Conservation (phyloP, 1,140 invertebrate species). For the Colletes latitarsis region DNA sequence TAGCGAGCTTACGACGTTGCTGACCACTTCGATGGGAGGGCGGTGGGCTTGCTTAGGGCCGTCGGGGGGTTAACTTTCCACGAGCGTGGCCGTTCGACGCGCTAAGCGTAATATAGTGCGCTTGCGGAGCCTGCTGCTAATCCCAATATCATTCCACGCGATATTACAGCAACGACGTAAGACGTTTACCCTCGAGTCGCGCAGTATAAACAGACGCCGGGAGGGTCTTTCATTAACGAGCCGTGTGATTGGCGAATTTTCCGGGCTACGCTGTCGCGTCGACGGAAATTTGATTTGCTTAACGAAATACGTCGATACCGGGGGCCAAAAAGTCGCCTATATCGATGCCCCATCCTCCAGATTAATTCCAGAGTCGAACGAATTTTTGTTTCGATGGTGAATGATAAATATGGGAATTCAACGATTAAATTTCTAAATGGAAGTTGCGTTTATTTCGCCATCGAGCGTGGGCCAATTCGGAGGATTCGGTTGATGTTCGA, state of each 20-base stretch:
- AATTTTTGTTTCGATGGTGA: neutral
- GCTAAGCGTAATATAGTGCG: conserved; percentile 24
- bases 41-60: too few species aligned
- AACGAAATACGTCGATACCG: conserved; percentile 22
- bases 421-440: too few species aligned
- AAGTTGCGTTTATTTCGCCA: too few species aligned
- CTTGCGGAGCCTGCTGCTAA: conserved; percentile 11
- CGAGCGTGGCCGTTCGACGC: conserved; percentile 9
- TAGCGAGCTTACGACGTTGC: too few species aligned
- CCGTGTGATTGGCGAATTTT: conserved; percentile 48
- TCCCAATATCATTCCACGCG: conserved; percentile 36
- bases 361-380: neutral
- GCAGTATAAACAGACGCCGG: conserved; percentile 17
- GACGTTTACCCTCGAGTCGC: conserved; percentile 34
- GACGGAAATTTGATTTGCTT: conserved; percentile 20
- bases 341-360: neutral
- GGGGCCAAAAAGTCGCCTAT: too few species aligned
- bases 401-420: too few species aligned
- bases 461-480: too few species aligned
- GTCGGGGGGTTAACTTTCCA: neutral
- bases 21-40: too few species aligned
- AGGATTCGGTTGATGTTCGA: conserved; percentile 1
- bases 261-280: neutral
- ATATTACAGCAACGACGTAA: conserved; percentile 35
- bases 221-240: conserved; percentile 34